Percentiles rank a stretch among this genome's conserved stretches.
phyloP scores from a whole-genome alignment of 2,888 invertebrate species.

The Blera fallax region DNA sequence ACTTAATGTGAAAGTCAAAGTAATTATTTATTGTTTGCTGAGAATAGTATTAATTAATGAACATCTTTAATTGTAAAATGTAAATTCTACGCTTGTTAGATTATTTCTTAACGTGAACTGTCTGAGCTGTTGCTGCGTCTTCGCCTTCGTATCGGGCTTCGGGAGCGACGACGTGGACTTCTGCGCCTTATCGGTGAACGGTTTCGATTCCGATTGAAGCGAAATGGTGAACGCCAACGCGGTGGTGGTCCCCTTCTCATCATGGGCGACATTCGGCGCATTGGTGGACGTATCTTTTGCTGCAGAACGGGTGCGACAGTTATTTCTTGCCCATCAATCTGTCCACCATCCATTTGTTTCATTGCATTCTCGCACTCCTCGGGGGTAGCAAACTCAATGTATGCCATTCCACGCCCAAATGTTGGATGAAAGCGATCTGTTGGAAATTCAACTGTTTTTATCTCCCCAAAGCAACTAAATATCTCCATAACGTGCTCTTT shows the following conservation, averaged over 20 bases:
- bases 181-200: conserved; percentile 78
- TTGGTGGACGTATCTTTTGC: conserved; percentile 83
- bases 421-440: conserved; percentile 93
- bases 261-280: conserved; percentile 79
- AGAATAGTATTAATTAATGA: conserved; percentile 31
- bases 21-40: conserved; percentile 41
- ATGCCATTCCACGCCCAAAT: conserved; percentile 95
- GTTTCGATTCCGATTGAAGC: conserved; percentile 78
- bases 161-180: conserved; percentile 80
- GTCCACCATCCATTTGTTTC: conserved; percentile 99
- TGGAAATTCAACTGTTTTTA: conserved; percentile 95
- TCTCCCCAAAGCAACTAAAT: conserved; percentile 92
- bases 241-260: conserved; percentile 79
- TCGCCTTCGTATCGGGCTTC: conserved; percentile 80
- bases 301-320: conserved; percentile 96
- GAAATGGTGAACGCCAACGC: conserved; percentile 81
- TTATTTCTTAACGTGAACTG: conserved; percentile 78
- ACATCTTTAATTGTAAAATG: conserved; percentile 4
- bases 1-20: not conserved
- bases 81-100: not conserved
- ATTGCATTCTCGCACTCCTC: conserved; percentile 99
- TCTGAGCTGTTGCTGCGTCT: conserved; percentile 81
- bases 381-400: conserved; percentile 95
- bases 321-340: conserved; percentile 97
- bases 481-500: conserved; percentile 95